Percentiles rank a stretch among this genome's conserved stretches.
Evolutionary conservation across 1,140 invertebrate genomes (phyloP).

Genomic region (Neomicropteryx cornuta): DNA sequence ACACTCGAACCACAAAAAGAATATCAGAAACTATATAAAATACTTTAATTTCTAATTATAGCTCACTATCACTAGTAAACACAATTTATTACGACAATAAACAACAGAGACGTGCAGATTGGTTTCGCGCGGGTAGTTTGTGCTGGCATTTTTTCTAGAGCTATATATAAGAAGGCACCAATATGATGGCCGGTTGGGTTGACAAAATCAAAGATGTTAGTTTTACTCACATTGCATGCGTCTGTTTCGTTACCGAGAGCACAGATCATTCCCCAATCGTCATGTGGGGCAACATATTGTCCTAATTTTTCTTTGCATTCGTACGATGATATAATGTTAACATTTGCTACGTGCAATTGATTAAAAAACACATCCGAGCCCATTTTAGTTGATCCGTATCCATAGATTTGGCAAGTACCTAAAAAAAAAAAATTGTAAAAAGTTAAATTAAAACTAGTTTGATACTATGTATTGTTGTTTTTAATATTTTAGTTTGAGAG

Average conservation of each 20-base stretch:
- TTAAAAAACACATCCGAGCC: slow-evolving; percentile 18
- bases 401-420: slow-evolving; percentile 30
- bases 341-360: slow-evolving; percentile 18
- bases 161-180: neutral
- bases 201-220: neutral
- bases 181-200: neutral
- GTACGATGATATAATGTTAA: slow-evolving; percentile 26
- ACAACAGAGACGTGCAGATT: neutral
- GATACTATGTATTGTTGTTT: neutral
- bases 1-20: too few relatives aligned
- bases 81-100: neutral
- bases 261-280: slow-evolving; percentile 29
- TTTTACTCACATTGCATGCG: slow-evolving; percentile 26
- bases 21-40: too few relatives aligned
- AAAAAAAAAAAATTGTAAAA: slow-evolving; percentile 10
- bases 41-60: too few relatives aligned
- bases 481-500: neutral
- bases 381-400: slow-evolving; percentile 25
- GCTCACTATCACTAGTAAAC: neutral
- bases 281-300: slow-evolving; percentile 22
- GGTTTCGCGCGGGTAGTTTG: neutral
- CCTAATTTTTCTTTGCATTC: slow-evolving; percentile 24
- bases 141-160: neutral
- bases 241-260: slow-evolving; percentile 28
- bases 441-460: neutral